These are phyloP conservation scores for Lamellibrachia luymesi DNA, from an alignment of 1,140 invertebrate genomes.

Conservation along the genomic window DNA sequence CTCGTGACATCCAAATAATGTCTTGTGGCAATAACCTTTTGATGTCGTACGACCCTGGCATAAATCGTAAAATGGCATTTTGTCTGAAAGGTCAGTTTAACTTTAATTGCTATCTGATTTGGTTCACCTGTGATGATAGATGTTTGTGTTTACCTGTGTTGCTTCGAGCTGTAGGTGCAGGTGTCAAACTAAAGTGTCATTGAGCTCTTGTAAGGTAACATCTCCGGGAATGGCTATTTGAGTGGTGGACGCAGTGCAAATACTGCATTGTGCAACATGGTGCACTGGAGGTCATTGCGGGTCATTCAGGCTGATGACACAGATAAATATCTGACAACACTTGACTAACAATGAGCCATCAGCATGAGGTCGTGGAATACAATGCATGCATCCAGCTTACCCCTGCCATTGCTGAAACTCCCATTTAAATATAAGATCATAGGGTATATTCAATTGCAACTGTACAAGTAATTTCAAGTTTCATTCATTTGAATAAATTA, in stretches of 20 bases:
- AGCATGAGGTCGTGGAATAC: background rate
- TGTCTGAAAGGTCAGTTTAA: background rate
- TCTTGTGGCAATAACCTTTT: background rate
- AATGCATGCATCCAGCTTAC: background rate
- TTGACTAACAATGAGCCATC: background rate
- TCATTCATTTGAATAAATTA: too few species aligned
- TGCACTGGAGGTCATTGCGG: background rate
- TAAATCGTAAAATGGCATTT: background rate
- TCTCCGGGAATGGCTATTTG: background rate
- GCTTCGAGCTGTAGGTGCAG: background rate
- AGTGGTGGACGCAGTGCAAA: background rate
- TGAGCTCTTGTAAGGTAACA: background rate
- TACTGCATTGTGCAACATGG: background rate
- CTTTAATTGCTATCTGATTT: background rate
- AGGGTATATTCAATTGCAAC: too few species aligned
- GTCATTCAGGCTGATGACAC: background rate
- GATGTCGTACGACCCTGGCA: background rate
- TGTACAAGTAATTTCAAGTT: too few species aligned
- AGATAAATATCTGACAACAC: background rate
- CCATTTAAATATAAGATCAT: too few species aligned
- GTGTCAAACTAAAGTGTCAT: background rate
- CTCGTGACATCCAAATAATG: background rate
- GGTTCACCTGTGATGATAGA: background rate
- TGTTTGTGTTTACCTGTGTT: background rate
- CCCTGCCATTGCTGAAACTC: background rate